A percentile compares a stretch with the other conserved stretches of the same genome.
Evolutionary conservation across 2,888 invertebrate species (phyloP).

Genomic region (Cremastinae sp.): DNA sequence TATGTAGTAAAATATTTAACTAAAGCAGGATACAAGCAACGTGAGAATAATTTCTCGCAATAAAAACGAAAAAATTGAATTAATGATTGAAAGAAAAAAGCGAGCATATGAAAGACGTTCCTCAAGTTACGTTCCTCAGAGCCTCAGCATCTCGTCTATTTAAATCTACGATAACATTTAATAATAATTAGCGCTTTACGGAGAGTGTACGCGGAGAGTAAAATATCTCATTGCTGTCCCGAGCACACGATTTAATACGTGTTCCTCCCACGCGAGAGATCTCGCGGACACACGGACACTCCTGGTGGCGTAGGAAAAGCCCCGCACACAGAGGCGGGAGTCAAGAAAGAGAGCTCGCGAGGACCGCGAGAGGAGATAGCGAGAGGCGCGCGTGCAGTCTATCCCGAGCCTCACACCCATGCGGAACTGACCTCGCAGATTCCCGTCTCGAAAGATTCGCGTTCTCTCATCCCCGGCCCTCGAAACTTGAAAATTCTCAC

Average conservation of each 20-base stretch:
- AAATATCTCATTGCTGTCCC: slow-evolving; percentile 46
- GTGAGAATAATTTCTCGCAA: too few species aligned
- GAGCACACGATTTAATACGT: slow-evolving; percentile 43
- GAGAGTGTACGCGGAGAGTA: background rate
- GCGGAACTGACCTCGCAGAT: slow-evolving; percentile 67
- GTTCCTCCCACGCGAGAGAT: slow-evolving; percentile 52
- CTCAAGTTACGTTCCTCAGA: too few species aligned
- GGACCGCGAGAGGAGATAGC: slow-evolving; percentile 57
- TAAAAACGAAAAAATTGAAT: too few species aligned
- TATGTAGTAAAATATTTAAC: too few species aligned
- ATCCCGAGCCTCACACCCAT: slow-evolving; percentile 64
- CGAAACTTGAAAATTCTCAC: background rate
- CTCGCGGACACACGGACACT: slow-evolving; percentile 28
- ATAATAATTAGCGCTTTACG: too few species aligned
- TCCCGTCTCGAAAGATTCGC: slow-evolving; percentile 40
- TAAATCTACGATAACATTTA: too few species aligned
- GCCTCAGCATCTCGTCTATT: too few species aligned
- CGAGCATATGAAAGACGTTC: too few species aligned
- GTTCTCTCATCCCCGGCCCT: slow-evolving; percentile 38
- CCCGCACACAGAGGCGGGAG: slow-evolving; percentile 7
- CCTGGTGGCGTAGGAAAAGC: slow-evolving; percentile 24
- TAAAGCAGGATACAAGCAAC: background rate
- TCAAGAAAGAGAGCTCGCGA: background rate
- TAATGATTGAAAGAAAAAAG: background rate
- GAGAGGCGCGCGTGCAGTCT: slow-evolving; percentile 64